Conservation (phyloP, 2,888 invertebrate genomes). For the Ceratothoa steindachneri region DNA sequence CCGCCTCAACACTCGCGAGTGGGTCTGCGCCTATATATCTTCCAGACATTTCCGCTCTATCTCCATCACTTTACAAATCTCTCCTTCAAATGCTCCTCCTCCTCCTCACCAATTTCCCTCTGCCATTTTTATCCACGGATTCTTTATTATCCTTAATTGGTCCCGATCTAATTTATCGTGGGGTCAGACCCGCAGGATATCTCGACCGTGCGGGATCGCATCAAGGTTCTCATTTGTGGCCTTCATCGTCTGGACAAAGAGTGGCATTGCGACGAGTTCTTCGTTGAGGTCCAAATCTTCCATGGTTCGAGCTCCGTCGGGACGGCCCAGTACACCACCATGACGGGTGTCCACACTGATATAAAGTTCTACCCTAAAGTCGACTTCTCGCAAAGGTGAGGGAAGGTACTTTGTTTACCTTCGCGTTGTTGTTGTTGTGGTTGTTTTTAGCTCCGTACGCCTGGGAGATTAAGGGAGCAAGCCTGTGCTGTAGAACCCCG, state of each 20-base stretch:
- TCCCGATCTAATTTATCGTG: too few relatives aligned
- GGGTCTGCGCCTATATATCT: too few relatives aligned
- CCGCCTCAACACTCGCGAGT: too few relatives aligned
- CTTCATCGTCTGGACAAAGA: constrained; percentile 70
- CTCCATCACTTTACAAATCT: too few relatives aligned
- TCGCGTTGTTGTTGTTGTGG: background rate
- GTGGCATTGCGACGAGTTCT: constrained; percentile 81
- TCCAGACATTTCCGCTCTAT: too few relatives aligned
- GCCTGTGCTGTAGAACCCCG: background rate
- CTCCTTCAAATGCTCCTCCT: too few relatives aligned
- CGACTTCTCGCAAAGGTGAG: constrained; percentile 66
- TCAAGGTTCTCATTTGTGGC: constrained; percentile 57
- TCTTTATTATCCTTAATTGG: too few relatives aligned
- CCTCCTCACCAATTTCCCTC: too few relatives aligned
- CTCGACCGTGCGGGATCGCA: constrained; percentile 63
- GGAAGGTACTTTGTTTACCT: too few relatives aligned
- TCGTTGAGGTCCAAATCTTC: constrained; percentile 78
- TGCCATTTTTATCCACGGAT: too few relatives aligned
- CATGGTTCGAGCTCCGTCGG: constrained; percentile 79
- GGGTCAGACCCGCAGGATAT: constrained; percentile 37
- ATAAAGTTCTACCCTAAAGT: constrained; percentile 72
- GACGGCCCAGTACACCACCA: constrained; percentile 67
- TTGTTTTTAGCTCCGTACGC: background rate
- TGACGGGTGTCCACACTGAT: constrained; percentile 61
- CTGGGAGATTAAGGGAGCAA: background rate